Percentiles rank a stretch among this genome's conserved stretches.
Conservation (phyloP, 2,888 invertebrate species). For the Bombylius discolor region DNA sequence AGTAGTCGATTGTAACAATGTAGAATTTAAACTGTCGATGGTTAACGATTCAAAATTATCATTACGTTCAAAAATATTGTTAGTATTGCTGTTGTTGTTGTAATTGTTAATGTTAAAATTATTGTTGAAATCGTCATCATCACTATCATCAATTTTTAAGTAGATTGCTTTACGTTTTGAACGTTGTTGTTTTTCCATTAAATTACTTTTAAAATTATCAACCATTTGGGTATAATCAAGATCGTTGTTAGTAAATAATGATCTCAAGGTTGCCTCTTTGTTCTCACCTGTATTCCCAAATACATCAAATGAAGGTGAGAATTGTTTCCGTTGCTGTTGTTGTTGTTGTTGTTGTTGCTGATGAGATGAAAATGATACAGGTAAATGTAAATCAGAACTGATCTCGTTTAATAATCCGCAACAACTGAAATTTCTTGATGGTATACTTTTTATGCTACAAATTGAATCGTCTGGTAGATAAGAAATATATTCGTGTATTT, state of each 20-base stretch:
- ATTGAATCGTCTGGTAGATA: slow-evolving; percentile 21
- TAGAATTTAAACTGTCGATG: neutral
- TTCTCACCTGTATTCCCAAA: neutral
- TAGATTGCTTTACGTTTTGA: slow-evolving; percentile 21
- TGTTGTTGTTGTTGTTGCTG: neutral
- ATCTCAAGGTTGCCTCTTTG: slow-evolving; percentile 2
- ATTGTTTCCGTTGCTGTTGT: neutral
- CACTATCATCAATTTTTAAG: slow-evolving; percentile 18
- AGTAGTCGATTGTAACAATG: neutral
- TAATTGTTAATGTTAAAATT: too few species aligned
- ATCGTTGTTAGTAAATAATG: slow-evolving; percentile 7
- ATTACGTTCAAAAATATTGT: neutral
- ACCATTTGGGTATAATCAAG: slow-evolving; percentile 19
- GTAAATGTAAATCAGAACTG: neutral
- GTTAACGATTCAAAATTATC: neutral
- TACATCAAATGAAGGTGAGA: neutral
- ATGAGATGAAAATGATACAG: neutral
- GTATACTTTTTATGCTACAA: slow-evolving; percentile 31
- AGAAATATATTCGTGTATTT: slow-evolving; percentile 25
- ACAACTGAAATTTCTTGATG: slow-evolving; percentile 19
- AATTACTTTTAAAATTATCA: slow-evolving; percentile 28
- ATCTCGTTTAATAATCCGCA: slow-evolving; percentile 5
- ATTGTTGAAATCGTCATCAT: neutral
- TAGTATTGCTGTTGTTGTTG: too few species aligned
- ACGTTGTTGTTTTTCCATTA: slow-evolving; percentile 21